Evolutionary conservation across 2,888 invertebrate species (phyloP), one percentile per base, ranked within the genome.

Genomic region (Entomobrya multifasciata): DNA sequence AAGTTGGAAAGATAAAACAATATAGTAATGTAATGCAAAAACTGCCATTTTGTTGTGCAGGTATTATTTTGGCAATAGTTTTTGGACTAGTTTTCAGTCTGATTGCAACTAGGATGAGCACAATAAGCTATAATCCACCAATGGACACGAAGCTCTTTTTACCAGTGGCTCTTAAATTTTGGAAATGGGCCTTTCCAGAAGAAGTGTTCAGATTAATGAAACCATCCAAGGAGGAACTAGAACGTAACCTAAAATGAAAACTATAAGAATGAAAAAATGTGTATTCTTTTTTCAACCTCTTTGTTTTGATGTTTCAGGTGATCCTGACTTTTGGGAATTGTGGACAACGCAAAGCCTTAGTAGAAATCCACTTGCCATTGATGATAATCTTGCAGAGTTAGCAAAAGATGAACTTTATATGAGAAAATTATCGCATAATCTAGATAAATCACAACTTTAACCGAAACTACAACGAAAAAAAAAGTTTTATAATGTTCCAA

Each of bases 81-180:
- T 65, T 85, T 15, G 90, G 89, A 10, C n/a, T 90, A 0, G 0
- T 89, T 1, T 89, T 90, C 60, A 90, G 90, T 76, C 30, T 89
- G 5, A 36, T 90, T 0, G 84, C 82, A 17, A 52, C 89, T 8
- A 13, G 0, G 10, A 15, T 67, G 3, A 86, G 60, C 1, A 87
- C 77, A 13, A 57, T 52, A 44, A 47, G 86, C 11, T 70, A 86
- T 17, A 89, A 88, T 62, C 88, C 86, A 30, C 88, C 84, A 1
- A 87, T 80, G 87, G 78, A 88, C 25, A 90, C 89, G 13, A 89
- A 88, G 83, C 77, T 91, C 5, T 88, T 91, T 70, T 87, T 90
- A 11, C 91, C 91, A 6, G 36, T 89, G 15, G 79, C 90, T 0
- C 77, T 91, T 1, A 81, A 25, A 44, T 62, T 90, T 27, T 91